Conservation (phyloP, 2,888 invertebrate species). For the Labia minor region DNA sequence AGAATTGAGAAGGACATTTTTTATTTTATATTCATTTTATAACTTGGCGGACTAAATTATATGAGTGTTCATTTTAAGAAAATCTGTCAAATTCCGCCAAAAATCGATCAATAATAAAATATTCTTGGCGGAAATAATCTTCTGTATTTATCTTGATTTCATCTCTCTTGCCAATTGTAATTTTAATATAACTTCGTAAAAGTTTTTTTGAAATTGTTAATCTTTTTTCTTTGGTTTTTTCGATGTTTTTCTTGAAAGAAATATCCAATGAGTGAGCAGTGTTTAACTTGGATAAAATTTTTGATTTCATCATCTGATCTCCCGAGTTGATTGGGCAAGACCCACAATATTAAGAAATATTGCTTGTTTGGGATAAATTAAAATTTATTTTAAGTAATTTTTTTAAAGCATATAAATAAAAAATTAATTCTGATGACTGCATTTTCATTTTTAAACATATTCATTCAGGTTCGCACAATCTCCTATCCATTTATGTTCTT, state of each 20-base stretch:
- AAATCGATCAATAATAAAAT: not conserved
- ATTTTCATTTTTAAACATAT: not conserved
- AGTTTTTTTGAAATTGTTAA: not conserved
- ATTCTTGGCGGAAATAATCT: not conserved
- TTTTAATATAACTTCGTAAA: not conserved
- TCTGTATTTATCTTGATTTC: not conserved
- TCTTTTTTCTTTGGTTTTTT: not conserved
- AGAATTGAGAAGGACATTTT: no score
- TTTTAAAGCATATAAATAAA: not conserved
- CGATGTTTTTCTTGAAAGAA: not conserved
- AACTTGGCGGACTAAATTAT: not conserved
- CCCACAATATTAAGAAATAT: no score
- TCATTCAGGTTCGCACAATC: not conserved
- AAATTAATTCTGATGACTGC: not conserved
- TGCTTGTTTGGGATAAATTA: no score
- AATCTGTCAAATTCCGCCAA: not conserved
- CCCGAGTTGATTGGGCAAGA: not conserved
- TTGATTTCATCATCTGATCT: not conserved
- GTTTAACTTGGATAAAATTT: not conserved
- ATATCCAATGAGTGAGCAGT: not conserved
- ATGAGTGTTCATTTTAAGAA: not conserved
- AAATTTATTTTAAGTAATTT: not conserved
- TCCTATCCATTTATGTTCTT: no score
- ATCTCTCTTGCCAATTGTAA: not conserved
- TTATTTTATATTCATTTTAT: not conserved